Conservation (phyloP, 2,888 invertebrate genomes). For the Lymantria dispar region DNA sequence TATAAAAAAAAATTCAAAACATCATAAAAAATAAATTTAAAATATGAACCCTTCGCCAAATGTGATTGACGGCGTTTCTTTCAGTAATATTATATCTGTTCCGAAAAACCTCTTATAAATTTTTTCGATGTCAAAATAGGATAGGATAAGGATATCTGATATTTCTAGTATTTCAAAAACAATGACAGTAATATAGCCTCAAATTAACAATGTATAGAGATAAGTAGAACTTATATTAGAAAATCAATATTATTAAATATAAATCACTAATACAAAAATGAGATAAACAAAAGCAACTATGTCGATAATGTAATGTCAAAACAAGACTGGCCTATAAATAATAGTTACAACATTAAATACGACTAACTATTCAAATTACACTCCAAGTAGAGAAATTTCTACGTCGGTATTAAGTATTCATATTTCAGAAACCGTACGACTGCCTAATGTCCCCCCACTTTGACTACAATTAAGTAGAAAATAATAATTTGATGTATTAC, state of each 20-base stretch:
- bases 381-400: conserved; percentile 40
- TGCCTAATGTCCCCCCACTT: conserved; percentile 31
- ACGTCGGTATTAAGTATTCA: conserved; percentile 39
- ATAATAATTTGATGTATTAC: conserved; percentile 47
- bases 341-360: conserved; percentile 17
- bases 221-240: too few relatives aligned
- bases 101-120: too few relatives aligned
- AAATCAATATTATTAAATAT: neutral
- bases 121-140: too few relatives aligned
- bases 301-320: conserved; percentile 2
- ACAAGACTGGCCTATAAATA: neutral
- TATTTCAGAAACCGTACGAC: conserved; percentile 29
- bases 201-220: too few relatives aligned
- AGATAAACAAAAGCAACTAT: neutral
- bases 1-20: too few relatives aligned
- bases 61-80: too few relatives aligned
- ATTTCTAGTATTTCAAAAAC: too few relatives aligned
- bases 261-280: neutral
- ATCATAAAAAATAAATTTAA: too few relatives aligned
- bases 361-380: conserved; percentile 40
- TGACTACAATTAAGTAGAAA: conserved; percentile 23
- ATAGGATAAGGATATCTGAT: too few relatives aligned
- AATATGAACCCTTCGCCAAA: too few relatives aligned
- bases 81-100: too few relatives aligned
- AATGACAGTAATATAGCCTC: too few relatives aligned